These are phyloP conservation scores for Dolomedes plantarius DNA, from an alignment of 2,888 invertebrate genomes.

Conservation along the genomic window DNA sequence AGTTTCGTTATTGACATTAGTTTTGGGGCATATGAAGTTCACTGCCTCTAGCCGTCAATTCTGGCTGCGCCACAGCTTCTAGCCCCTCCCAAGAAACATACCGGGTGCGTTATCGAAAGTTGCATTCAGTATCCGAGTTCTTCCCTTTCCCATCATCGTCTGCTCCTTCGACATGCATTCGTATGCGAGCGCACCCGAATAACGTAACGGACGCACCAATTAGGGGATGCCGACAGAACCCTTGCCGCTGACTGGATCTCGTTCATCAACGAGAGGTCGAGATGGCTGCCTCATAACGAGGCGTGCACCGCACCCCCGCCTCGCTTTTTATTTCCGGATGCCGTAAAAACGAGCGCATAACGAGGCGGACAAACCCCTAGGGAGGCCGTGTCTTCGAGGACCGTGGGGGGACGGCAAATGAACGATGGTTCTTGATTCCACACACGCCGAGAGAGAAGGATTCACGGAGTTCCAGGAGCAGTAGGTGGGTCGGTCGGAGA, in stretches of 20 bases:
- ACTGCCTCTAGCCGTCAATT: no score
- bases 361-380: constrained; percentile 11
- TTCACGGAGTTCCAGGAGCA: background rate
- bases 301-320: background rate
- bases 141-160: no score
- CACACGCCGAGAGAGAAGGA: no score
- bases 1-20: no score
- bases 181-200: no score
- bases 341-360: background rate
- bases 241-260: background rate
- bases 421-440: background rate
- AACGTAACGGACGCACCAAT: no score
- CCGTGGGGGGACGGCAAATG: background rate
- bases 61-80: no score
- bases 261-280: background rate
- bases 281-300: background rate
- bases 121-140: no score
- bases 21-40: no score
- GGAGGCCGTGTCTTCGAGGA: background rate
- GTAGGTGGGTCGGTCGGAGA: background rate
- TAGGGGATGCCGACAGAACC: background rate
- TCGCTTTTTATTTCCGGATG: background rate
- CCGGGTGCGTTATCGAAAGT: no score
- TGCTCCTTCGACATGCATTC: no score
- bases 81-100: no score